Conservation (phyloP, 1,140 invertebrate genomes). For the Drosophila erecta region DNA sequence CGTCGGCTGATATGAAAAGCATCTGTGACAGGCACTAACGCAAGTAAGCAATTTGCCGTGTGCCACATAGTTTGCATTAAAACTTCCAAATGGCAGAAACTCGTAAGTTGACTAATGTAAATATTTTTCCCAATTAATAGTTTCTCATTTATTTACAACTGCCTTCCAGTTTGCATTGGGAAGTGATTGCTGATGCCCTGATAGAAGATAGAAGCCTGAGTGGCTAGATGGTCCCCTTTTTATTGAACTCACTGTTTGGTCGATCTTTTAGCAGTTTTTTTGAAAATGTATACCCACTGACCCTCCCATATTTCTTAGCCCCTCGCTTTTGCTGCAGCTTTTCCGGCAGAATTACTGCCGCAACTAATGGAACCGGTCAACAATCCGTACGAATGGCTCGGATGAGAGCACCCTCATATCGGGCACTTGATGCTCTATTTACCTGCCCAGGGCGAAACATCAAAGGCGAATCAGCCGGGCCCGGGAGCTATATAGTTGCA, state of each 20-base stretch:
- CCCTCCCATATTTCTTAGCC: background rate
- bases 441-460: conserved; percentile 34
- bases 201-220: too few species aligned
- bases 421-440: conserved; percentile 33
- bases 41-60: conserved; percentile 2
- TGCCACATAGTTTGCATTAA: too few species aligned
- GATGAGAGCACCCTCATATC: conserved; percentile 22
- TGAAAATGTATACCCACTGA: background rate
- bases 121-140: too few species aligned
- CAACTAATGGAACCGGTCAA: conserved; percentile 9
- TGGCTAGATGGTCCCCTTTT: too few species aligned
- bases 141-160: background rate
- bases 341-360: conserved; percentile 9
- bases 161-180: background rate
- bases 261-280: too few species aligned
- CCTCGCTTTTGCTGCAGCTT: background rate
- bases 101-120: too few species aligned
- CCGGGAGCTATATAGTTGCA: conserved; percentile 17
- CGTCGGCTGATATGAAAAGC: background rate
- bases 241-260: too few species aligned
- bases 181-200: background rate
- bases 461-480: conserved; percentile 29
- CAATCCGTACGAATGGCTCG: conserved; percentile 9
- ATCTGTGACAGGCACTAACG: conserved; percentile 10
- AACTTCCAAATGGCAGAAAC: too few species aligned